Conservation (phyloP, 1,140 invertebrate genomes). For the Melipona quadrifasciata region DNA sequence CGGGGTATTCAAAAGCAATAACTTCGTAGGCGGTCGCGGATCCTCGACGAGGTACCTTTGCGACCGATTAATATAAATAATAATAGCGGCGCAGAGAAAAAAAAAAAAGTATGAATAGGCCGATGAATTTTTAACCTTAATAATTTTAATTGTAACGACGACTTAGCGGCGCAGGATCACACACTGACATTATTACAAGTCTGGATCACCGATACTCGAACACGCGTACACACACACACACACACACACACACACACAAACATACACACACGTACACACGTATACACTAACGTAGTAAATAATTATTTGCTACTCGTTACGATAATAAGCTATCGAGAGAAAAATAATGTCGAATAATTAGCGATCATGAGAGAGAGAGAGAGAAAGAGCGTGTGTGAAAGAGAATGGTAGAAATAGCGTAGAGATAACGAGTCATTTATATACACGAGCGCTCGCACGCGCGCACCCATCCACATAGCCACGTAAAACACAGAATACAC, state of each 20-base stretch:
- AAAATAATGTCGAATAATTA: neutral
- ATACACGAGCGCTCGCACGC: neutral
- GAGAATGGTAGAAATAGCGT: conserved; percentile 3
- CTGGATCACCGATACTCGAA: neutral
- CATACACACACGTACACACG: neutral
- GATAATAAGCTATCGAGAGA: conserved; percentile 5
- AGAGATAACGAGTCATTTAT: conserved; percentile 11
- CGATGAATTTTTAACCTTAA: conserved; percentile 57
- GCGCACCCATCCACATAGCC: neutral
- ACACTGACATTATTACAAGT: conserved; percentile 16
- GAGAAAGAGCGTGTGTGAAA: neutral
- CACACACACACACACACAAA: neutral
- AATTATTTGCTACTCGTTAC: conserved; percentile 30
- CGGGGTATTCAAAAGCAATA: conserved; percentile 82
- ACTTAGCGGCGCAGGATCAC: conserved; percentile 43
- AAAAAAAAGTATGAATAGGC: conserved; percentile 31
- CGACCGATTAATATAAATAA: conserved; percentile 62
- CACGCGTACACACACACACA: neutral
- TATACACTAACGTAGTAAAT: neutral
- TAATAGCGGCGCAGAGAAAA: conserved; percentile 20
- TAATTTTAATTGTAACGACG: conserved; percentile 49
- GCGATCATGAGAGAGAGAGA: neutral
- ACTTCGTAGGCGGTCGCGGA: conserved; percentile 71
- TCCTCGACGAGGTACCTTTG: conserved; percentile 46
- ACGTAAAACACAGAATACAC: neutral